Conservation (phyloP, 1,140 invertebrate species). For the Eriocheir sinensis region DNA sequence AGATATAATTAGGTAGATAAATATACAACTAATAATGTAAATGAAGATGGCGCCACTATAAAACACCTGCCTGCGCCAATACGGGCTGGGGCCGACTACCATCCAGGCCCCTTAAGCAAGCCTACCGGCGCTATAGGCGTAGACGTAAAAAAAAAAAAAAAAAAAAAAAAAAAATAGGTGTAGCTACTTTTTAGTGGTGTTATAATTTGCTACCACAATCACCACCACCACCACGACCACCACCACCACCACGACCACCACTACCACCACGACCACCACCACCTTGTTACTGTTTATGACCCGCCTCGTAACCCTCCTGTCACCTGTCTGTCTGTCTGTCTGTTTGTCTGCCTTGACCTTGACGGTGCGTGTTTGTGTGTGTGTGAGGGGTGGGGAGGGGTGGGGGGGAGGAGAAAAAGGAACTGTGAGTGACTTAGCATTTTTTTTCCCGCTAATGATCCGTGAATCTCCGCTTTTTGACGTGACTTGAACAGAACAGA, state of each 20-base stretch:
- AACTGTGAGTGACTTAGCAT: background rate
- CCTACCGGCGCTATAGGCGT: no score
- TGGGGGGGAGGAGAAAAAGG: background rate
- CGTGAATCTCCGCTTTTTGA: background rate
- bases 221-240: background rate
- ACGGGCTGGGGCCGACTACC: no score
- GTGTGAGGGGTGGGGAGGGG: background rate
- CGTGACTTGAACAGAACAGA: no score
- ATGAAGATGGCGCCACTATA: no score
- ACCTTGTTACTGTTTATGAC: background rate
- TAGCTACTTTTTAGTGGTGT: background rate
- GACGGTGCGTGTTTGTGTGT: background rate
- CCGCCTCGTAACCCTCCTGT: background rate
- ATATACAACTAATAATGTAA: no score
- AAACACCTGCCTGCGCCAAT: no score
- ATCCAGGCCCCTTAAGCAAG: no score
- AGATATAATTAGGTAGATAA: no score
- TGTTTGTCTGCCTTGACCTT: background rate
- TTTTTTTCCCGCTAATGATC: background rate
- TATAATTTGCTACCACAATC: background rate
- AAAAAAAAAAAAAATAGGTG: no score
- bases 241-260: background rate
- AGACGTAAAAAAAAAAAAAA: no score
- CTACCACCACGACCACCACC: no score
- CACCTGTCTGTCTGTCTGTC: conserved; percentile 5